A percentile compares a stretch with the other conserved stretches of the same genome.
phyloP scores from a whole-genome alignment of 2,888 invertebrate genomes.

The Zhengitettix transpicula region DNA sequence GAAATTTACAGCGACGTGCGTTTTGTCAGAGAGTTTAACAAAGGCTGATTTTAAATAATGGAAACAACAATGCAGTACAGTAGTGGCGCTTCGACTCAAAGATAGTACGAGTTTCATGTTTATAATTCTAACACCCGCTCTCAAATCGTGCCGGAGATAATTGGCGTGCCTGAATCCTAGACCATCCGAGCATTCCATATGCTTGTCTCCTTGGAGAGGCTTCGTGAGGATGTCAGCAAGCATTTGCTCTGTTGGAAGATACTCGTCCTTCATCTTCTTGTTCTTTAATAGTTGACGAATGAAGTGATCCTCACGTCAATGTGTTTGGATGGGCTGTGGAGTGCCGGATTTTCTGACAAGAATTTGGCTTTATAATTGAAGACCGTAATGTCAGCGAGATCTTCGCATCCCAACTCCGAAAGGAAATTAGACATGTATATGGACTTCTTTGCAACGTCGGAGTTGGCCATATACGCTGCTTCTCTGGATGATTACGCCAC shows the following conservation, averaged over 20 bases:
- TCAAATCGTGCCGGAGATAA: no score
- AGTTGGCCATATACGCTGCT: slow-evolving; percentile 11
- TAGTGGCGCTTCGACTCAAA: no score
- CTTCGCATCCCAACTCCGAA: no score
- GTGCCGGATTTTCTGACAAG: background rate
- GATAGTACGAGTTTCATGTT: no score
- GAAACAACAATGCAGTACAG: no score
- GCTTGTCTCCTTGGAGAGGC: background rate
- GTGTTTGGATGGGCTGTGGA: slow-evolving; percentile 7
- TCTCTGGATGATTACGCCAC: slow-evolving; percentile 14
- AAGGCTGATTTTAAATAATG: no score
- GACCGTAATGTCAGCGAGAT: no score
- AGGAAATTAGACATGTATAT: slow-evolving; percentile 7
- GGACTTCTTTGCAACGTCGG: slow-evolving; percentile 3
- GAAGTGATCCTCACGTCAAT: slow-evolving; percentile 9
- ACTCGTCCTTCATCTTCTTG: background rate
- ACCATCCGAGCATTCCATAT: background rate
- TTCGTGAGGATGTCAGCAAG: background rate
- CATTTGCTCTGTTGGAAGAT: slow-evolving; percentile 4
- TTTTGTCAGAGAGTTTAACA: no score
- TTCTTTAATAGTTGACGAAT: slow-evolving; percentile 3
- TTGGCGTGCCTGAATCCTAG: background rate
- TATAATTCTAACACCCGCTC: no score
- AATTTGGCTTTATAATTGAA: no score
- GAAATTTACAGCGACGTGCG: no score